Evolutionary conservation across 2,888 invertebrate species (phyloP).

Genomic region (Eudemis profundana): DNA sequence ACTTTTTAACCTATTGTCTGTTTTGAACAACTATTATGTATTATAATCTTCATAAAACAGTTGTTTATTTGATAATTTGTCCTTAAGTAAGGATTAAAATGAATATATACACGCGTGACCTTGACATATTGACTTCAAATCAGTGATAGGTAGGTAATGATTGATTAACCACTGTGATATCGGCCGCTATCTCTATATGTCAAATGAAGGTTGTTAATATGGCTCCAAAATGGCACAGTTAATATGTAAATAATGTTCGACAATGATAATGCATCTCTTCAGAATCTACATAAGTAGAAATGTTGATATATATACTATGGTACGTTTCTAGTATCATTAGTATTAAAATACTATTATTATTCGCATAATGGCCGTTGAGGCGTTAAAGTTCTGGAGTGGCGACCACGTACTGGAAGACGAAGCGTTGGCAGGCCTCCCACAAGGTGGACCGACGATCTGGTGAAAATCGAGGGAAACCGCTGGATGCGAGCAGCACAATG

Average conservation of each 20-base stretch:
- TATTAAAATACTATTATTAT: too few relatives aligned
- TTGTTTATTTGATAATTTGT: background rate
- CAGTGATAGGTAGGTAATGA: constrained; percentile 13
- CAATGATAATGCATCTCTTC: constrained; percentile 3
- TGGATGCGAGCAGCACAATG: too few relatives aligned
- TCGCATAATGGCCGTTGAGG: too few relatives aligned
- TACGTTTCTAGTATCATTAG: too few relatives aligned
- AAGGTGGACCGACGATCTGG: too few relatives aligned
- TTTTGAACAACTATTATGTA: background rate
- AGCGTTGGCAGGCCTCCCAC: too few relatives aligned
- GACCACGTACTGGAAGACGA: too few relatives aligned
- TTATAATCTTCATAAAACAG: background rate
- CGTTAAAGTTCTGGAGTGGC: too few relatives aligned
- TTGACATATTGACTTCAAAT: constrained; percentile 30
- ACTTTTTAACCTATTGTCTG: background rate
- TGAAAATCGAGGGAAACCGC: too few relatives aligned
- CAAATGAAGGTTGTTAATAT: constrained; percentile 40
- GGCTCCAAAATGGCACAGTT: background rate
- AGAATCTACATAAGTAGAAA: background rate
- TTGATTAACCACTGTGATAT: constrained; percentile 18
- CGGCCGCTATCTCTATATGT: constrained; percentile 26
- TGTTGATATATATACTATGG: background rate
- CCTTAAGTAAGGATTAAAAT: background rate
- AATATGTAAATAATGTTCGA: background rate
- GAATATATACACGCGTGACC: background rate